Evolutionary conservation across 2,113 vertebrate genomes (phyloP), one percentile per base, ranked within the genome.

Genomic region (Ramphastos sulfuratus): DNA sequence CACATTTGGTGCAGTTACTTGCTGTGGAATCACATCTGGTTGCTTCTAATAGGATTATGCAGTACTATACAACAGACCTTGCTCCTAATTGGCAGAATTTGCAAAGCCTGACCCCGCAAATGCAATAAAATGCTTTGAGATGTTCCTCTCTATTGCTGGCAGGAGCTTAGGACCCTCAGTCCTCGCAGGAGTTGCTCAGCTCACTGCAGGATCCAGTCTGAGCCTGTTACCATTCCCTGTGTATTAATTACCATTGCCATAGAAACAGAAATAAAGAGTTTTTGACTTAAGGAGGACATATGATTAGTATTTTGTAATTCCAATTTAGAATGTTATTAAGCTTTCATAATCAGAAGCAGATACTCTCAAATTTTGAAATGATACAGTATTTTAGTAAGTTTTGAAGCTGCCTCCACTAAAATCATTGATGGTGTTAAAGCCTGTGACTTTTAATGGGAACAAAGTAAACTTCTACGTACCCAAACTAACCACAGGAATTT

Each of bases 271-370:
- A 86, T 28, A 65, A 83, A 83, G 39, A 65, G 28, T n/a, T 23
- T 91, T 83, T 65, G 27, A 89, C 73, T 95, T 94, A 81, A 86
- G 87, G 52, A 92, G 79, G 79, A 95, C 80, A 21, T 58, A 88
- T 27, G 6, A 93, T 83, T 92, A 95, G 74, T 90, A 91, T 69
- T 91, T 88, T 85, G 78, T 58, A 55, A 54, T 73, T 78, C 39
- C 70, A 80, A 94, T 78, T 90, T 94, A 78, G 95, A 94, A 83
- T 75, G 33, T n/a, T 86, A 84, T 90, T 95, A 96, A 84, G 61
- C 69, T 87, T 94, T 90, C 75, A n/a, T 74, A 91, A 94, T 92
- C 54, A 83, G 65, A 92, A 71, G 18, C 69, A 83, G 87, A 63
- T 67, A 77, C 50, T 61, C 37, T 77, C 54, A 75, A 65, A 75